Evolutionary conservation across 2,113 vertebrate species (phyloP), one percentile per base, ranked within the genome.

Genomic region (Stercorarius parasiticus): DNA sequence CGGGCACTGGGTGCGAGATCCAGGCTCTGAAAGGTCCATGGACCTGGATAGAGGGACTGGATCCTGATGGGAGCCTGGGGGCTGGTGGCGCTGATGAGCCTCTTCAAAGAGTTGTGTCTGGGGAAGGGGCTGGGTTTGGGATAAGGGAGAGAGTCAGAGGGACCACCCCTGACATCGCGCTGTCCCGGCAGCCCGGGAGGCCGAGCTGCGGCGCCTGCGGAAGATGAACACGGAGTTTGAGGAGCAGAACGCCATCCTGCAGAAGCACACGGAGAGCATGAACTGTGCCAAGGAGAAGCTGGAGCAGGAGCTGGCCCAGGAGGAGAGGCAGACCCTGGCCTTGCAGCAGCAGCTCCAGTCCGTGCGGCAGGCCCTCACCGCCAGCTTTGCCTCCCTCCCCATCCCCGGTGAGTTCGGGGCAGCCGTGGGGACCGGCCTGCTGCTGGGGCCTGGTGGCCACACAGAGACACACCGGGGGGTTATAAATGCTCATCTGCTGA

Each of bases 171-270:
- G 62, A 59, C 9, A 1, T 3, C 0, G 1, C 0, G 5, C 1
- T 11, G 13, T 72, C 58, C 74, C 0, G 17, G 21, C 95, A 99
- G 99, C 99, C 2, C 98, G 99, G 26, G 99, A 99, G 95, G 99
- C 99, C 0, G 99, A 99, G 97, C 98, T 99, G 82, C 98, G 99
- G 23, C 99, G 99, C 55, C 98, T 99, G 86, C 98, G 99, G 59
- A 99, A 99, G 97, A 98, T 99, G 97, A 99, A 99, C 94, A 98
- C 99, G 8, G 99, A 99, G 95, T 99, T 99, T 11, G 99, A 99
- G 97, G 99, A 99, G 98, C 99, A 99, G 98, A 99, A 99, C 2
- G 97, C 98, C 6, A 98, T 99, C 94, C 98, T 99, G 96, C 99
- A 99, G 98, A 98, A 99, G 90, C 99, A 99, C 98, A 99, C 99